phyloP scores from a whole-genome alignment of 2,113 vertebrate genomes.

The Triplophysa siluroides region DNA sequence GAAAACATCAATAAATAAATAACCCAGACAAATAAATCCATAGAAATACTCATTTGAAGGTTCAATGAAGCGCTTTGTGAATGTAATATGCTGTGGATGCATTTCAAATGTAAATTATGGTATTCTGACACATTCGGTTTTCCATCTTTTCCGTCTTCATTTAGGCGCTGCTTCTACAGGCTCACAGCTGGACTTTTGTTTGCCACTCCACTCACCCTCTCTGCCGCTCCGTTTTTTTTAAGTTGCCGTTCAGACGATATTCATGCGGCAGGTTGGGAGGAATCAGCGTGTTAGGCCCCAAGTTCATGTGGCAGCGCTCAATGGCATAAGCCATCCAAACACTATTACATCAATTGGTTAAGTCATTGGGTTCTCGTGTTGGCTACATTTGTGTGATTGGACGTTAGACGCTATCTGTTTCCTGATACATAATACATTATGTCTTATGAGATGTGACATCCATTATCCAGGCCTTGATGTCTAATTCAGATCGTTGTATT shows the following conservation, averaged over 20 bases:
- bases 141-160: slow-evolving; percentile 59
- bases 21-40: slow-evolving; percentile 60
- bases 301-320: slow-evolving; percentile 48
- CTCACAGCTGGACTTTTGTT: slow-evolving; percentile 68
- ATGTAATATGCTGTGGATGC: slow-evolving; percentile 58
- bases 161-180: slow-evolving; percentile 53
- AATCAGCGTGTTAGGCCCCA: slow-evolving; percentile 40
- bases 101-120: slow-evolving; percentile 61
- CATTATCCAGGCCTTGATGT: slow-evolving; percentile 21
- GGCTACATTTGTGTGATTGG: slow-evolving; percentile 46
- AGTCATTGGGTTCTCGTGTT: slow-evolving; percentile 46
- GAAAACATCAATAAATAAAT: slow-evolving; percentile 63
- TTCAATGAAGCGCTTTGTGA: slow-evolving; percentile 58
- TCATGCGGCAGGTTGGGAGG: slow-evolving; percentile 50
- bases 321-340: slow-evolving; percentile 53
- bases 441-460: slow-evolving; percentile 20
- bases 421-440: slow-evolving; percentile 40
- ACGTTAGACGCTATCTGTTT: slow-evolving; percentile 42
- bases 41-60: slow-evolving; percentile 60
- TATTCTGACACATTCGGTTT: slow-evolving; percentile 57
- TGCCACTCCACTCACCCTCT: slow-evolving; percentile 50
- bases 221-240: slow-evolving; percentile 43
- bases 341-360: slow-evolving; percentile 54
- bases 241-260: slow-evolving; percentile 48
- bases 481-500: slow-evolving; percentile 18